phyloP scores from a whole-genome alignment of 2,888 invertebrate species.

The Phyllotreta striolata region DNA sequence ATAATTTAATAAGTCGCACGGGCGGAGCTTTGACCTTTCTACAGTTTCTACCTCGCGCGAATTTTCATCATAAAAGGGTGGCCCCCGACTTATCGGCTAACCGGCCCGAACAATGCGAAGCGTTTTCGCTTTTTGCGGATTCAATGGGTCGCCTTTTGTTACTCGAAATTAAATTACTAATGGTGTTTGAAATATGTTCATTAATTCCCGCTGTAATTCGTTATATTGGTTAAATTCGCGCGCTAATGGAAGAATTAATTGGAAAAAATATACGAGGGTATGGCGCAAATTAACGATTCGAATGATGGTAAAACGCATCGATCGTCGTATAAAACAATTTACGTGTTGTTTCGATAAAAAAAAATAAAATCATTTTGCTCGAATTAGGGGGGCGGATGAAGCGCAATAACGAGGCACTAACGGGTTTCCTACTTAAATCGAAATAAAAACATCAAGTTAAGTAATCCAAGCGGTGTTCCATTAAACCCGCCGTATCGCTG shows the following conservation, averaged over 20 bases:
- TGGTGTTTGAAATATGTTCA: conserved; percentile 8
- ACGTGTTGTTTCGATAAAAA: no score
- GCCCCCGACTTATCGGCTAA: no score
- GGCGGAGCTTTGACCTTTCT: conserved; percentile 30
- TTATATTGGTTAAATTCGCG: no score
- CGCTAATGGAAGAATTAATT: not conserved
- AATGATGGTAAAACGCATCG: not conserved
- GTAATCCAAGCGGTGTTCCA: conserved; percentile 60
- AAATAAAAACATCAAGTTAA: conserved; percentile 59
- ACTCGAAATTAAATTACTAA: conserved; percentile 20
- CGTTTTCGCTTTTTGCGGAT: no score
- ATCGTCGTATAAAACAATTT: no score
- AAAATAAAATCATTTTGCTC: conserved; percentile 10
- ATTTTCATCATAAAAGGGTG: not conserved
- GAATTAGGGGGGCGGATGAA: conserved; percentile 33
- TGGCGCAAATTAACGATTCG: not conserved
- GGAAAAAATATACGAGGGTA: conserved; percentile 4
- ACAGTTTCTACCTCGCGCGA: conserved; percentile 11
- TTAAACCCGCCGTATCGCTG: conserved; percentile 57
- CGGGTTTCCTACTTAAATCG: conserved; percentile 55
- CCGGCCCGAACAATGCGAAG: no score
- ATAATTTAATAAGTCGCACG: conserved; percentile 43
- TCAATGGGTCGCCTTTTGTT: conserved; percentile 2
- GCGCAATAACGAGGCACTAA: conserved; percentile 50
- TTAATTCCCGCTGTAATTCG: conserved; percentile 9